Conservation (phyloP, 2,888 invertebrate genomes). For the Diloba caeruleocephala region DNA sequence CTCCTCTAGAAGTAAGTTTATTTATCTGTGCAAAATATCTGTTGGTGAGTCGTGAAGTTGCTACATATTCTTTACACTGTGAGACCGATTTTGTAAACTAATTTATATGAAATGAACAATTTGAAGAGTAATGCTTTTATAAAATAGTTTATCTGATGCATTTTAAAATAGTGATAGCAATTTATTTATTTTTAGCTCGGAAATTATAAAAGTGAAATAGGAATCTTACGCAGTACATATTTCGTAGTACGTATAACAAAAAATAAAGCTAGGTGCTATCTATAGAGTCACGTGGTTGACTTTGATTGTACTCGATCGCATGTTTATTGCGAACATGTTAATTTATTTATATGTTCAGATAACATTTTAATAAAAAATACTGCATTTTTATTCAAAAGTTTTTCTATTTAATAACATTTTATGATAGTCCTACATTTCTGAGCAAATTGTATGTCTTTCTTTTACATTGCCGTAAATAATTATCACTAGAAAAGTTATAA, state of each 20-base stretch:
- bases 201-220: slow-evolving; percentile 24
- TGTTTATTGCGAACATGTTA: slow-evolving; percentile 30
- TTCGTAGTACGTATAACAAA: slow-evolving; percentile 34
- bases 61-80: slow-evolving; percentile 21
- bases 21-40: slow-evolving; percentile 46
- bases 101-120: slow-evolving; percentile 48
- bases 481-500: slow-evolving; percentile 23
- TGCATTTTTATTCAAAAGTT: slow-evolving; percentile 18
- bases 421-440: slow-evolving; percentile 28
- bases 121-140: slow-evolving; percentile 49
- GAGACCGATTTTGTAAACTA: slow-evolving; percentile 35
- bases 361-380: slow-evolving; percentile 13
- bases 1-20: slow-evolving; percentile 52
- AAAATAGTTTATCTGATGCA: slow-evolving; percentile 51
- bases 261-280: slow-evolving; percentile 53
- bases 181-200: slow-evolving; percentile 42
- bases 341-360: slow-evolving; percentile 34
- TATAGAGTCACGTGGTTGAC: slow-evolving; percentile 39
- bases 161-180: slow-evolving; percentile 49
- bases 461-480: slow-evolving; percentile 19
- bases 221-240: slow-evolving; percentile 41
- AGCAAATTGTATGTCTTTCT: slow-evolving; percentile 13
- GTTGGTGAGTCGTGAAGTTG: slow-evolving; percentile 30
- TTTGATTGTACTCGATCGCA: slow-evolving; percentile 35
- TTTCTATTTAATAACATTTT: no score